Base-by-base conservation (phyloP, 2,113 vertebrate genomes). In the Etheostoma spectabile region DNA sequence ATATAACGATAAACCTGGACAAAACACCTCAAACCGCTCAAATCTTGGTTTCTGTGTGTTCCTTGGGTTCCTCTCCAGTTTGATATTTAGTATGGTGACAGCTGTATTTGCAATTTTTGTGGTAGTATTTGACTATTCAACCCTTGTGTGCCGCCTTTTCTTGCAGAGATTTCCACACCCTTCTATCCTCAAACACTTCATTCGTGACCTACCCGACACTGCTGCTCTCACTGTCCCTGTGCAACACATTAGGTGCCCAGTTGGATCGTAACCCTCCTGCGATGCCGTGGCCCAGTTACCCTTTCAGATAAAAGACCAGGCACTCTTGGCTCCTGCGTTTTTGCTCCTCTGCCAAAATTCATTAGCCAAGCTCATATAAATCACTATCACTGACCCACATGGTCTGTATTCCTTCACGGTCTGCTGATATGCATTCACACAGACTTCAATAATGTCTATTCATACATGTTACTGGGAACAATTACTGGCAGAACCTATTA, bases 311-410 rank as follows among this genome's bases (percentile, higher is more conserved):
- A 85, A 86, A 82, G 71, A 67, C 12, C 52, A 60, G 30, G 3
- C 21, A 0, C 69, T 67, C 46, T 72, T 45, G 38, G 75, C 70
- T 46, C 52, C 24, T 64, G 66, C 11, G 3, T 48, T 60, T 85
- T 74, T 59, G 45, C 46, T 11, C n/a, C 22, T 65, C 24, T 72
- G 88, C 66, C 79, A 88, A 60, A 77, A 83, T 86, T 85, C 64
- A 42, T 4, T 13, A 77, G n/a, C 60, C 56, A 27, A 33, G 38
- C 71, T 48, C 60, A 66, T 46, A 63, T 56, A 63, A 80, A 82
- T 77, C 68, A 21, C 46, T 56, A 68, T 56, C 67, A 27, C 16
- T 77, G 79, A 77, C 85, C 75, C 46, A 79, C 49, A 84, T 82
- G 85, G 64, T 59, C 69, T 69, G 24, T 65, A 0, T 27, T 49